Percentiles rank a stretch among this genome's conserved stretches.
Conservation (phyloP, 2,888 invertebrate species). For the Endotricha flammealis region DNA sequence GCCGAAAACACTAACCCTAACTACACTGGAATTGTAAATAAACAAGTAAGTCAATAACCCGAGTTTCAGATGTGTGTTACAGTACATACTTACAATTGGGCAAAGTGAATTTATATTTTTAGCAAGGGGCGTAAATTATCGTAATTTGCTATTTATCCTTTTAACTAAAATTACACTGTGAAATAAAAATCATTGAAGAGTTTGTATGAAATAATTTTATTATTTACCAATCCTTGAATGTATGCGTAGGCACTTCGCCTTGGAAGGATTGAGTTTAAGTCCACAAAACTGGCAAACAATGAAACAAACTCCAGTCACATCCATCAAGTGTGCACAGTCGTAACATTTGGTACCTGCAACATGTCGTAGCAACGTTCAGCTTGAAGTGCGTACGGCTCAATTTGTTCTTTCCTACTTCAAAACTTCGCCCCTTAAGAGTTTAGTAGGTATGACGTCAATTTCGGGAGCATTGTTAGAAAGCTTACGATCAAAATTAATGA, state of each 20-base stretch:
- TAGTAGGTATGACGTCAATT: constrained; percentile 30
- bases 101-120: too few relatives aligned
- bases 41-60: neutral
- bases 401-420: constrained; percentile 35
- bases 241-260: too few relatives aligned
- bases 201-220: too few relatives aligned
- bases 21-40: neutral
- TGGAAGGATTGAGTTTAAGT: neutral
- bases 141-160: too few relatives aligned
- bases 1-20: too few relatives aligned
- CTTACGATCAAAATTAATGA: constrained; percentile 50
- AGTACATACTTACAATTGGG: too few relatives aligned
- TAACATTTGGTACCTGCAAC: neutral
- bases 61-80: neutral
- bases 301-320: neutral
- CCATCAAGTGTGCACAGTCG: neutral
- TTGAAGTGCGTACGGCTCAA: constrained; percentile 21
- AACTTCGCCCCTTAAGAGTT: constrained; percentile 46
- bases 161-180: too few relatives aligned
- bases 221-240: too few relatives aligned
- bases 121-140: too few relatives aligned
- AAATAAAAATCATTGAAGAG: too few relatives aligned
- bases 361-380: constrained; percentile 15
- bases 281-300: neutral
- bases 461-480: constrained; percentile 34